Conservation (phyloP, 2,113 vertebrate genomes). For the Lophura nycthemera region DNA sequence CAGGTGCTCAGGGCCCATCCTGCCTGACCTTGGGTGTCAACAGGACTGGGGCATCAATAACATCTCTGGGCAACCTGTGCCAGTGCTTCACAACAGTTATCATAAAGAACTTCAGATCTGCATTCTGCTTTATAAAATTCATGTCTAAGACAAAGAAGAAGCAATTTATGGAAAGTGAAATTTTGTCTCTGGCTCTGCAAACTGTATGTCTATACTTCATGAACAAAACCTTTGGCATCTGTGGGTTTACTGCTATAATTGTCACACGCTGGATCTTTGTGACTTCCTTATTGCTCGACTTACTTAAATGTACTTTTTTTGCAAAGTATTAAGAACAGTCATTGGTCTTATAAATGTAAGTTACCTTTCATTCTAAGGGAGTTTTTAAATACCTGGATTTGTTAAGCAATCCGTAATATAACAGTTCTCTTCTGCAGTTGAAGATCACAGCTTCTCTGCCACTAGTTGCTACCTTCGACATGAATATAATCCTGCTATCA, state of each 20-base stretch:
- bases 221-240: conserved; percentile 15
- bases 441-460: conserved; percentile 20
- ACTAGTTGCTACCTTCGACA: conserved; percentile 47
- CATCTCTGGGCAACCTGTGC: no score
- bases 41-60: no score
- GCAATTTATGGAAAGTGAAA: conserved; percentile 17
- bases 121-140: background rate
- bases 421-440: conserved; percentile 28
- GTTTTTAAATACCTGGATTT: conserved; percentile 60
- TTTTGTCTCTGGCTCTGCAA: background rate
- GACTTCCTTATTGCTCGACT: background rate
- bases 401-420: conserved; percentile 38
- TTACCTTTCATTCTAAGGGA: conserved; percentile 37
- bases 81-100: no score
- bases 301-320: background rate
- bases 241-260: background rate
- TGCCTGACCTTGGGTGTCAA: no score
- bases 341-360: background rate
- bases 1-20: no score
- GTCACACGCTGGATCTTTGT: background rate
- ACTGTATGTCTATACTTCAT: background rate
- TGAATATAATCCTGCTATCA: conserved; percentile 45
- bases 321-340: background rate
- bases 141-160: background rate
- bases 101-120: background rate